Percentiles rank a stretch among this genome's conserved stretches.
phyloP scores from a whole-genome alignment of 2,888 invertebrate genomes.

The Drosophila mimetica region DNA sequence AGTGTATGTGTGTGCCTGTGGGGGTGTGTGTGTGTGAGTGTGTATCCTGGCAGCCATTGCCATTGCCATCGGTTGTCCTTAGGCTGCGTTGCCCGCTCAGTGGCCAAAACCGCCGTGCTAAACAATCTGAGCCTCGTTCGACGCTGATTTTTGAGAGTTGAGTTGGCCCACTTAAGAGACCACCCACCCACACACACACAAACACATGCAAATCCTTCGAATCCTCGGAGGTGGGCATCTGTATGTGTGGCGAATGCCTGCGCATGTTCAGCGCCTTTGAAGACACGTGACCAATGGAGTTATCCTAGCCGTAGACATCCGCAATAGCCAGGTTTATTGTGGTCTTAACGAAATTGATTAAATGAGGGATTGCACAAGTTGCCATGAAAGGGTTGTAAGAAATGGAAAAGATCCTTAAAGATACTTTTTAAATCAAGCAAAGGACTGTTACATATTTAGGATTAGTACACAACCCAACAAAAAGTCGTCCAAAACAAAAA shows the following conservation, averaged over 20 bases:
- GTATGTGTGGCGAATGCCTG: conserved; percentile 16
- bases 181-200: conserved; percentile 10
- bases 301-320: conserved; percentile 13
- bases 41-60: conserved; percentile 79
- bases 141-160: conserved; percentile 45
- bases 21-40: conserved; percentile 21
- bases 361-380: neutral
- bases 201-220: neutral
- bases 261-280: conserved; percentile 31
- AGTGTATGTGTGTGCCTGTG: neutral
- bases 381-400: neutral
- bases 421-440: too few relatives aligned
- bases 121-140: conserved; percentile 38
- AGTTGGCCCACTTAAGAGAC: conserved; percentile 32
- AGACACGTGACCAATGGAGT: conserved; percentile 42
- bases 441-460: too few relatives aligned
- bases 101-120: conserved; percentile 37
- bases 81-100: conserved; percentile 28
- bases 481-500: too few relatives aligned
- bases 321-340: conserved; percentile 3
- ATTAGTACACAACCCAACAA: too few relatives aligned
- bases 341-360: conserved; percentile 28
- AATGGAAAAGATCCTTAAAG: neutral
- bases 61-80: conserved; percentile 63
- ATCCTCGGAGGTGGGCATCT: neutral